Evolutionary conservation across 2,888 invertebrate genomes (phyloP).

Genomic region (Drosophila borborema): DNA sequence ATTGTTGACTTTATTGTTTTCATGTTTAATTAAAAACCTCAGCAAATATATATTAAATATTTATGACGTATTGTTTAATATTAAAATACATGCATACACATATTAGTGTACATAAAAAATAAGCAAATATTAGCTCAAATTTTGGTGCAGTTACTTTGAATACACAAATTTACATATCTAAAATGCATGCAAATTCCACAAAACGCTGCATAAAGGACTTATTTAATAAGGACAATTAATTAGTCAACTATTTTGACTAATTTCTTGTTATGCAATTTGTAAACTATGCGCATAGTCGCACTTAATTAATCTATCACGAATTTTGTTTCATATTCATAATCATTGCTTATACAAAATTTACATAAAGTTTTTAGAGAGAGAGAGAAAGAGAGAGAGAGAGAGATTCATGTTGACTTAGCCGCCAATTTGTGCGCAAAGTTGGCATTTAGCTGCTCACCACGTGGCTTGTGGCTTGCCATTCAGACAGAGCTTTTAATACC

Average conservation of each 20-base stretch:
- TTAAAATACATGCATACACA: neutral
- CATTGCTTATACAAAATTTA: neutral
- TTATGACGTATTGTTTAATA: neutral
- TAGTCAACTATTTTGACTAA: neutral
- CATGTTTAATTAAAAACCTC: neutral
- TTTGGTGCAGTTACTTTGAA: neutral
- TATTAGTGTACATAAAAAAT: neutral
- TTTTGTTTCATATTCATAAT: neutral
- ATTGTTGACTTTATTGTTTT: no score
- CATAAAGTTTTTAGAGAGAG: neutral
- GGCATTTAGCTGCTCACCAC: neutral
- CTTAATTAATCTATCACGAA: neutral
- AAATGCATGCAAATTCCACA: neutral
- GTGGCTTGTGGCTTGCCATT: constrained; percentile 12
- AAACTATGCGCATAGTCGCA: neutral
- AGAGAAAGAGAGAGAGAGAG: no score
- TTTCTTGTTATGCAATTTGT: neutral
- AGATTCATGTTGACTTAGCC: neutral
- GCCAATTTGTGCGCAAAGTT: constrained; percentile 16
- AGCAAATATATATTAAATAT: neutral
- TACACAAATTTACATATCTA: neutral
- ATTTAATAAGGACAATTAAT: neutral
- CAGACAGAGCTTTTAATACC: constrained; percentile 4
- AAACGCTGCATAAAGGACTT: neutral
- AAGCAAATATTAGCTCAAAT: neutral